Base-by-base conservation (phyloP, 2,888 invertebrate species). In the Schrankia costaestrigalis region DNA sequence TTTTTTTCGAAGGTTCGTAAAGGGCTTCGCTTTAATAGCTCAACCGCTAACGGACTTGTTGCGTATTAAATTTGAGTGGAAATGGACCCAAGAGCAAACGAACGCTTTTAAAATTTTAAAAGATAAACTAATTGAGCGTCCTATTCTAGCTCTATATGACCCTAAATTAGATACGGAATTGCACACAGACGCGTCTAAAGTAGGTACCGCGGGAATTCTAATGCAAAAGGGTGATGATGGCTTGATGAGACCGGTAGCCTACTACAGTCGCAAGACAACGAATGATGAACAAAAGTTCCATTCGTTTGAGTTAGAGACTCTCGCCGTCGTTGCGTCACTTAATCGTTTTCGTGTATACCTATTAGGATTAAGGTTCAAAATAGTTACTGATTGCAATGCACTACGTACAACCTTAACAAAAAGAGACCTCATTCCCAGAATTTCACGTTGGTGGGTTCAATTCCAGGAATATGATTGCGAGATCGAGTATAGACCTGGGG, bases 171-270 rank as follows among this genome's bases (percentile, higher is more conserved):
- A 56, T 11, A 63, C 58, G 33, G 34, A 72, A 18, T 26, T 70
- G 0, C 74, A 75, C 15, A 74, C 72, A 0, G 74, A 75, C 28
- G 72, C 73, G 0, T 62, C 65, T 12, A 46, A 57, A 10, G 9
- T 45, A 0, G 71, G 27, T 3, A 5, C 18, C 7, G 18, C 18
- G 8, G 27, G 27, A 13, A 26, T 32, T 13, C 71, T 78, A 0
- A 28, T 72, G 25, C 73, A 71, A 32, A 13, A 37, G 0, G 27
- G 43, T 2, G 14, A 7, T 1, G 26, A 45, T 2, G 31, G 36
- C 3, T 1, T 11, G 0, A 15, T 50, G 4, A 27, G 26, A 22
- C 44, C 49, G 0, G 46, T 58, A 5, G 46, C 56, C 0, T 60
- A 47, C 37, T 59, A 46, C 14, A 59, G 59, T 18, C 31, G 56